phyloP scores from a whole-genome alignment of 2,888 invertebrate genomes.

The Cosmia pyralina region DNA sequence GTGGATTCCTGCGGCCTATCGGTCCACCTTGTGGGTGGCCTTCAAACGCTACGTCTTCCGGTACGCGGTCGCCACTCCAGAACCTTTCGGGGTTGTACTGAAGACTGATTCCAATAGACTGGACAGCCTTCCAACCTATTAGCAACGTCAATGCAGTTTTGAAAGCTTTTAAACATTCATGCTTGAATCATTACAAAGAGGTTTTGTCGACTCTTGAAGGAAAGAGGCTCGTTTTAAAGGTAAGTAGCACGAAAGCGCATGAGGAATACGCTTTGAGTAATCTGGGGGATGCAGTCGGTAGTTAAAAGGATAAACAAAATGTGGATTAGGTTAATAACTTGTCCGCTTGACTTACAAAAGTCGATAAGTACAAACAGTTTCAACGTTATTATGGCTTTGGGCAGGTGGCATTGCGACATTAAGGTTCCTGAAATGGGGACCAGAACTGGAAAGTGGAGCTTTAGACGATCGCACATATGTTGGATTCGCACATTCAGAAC shows the following conservation, averaged over 20 bases:
- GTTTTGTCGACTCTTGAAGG: neutral
- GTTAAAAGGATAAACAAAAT: conserved; percentile 28
- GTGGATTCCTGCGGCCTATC: too few species aligned
- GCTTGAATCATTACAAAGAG: neutral
- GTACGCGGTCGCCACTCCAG: too few species aligned
- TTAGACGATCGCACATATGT: neutral
- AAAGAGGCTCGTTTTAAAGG: conserved; percentile 4
- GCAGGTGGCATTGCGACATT: too few species aligned
- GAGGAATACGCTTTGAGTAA: conserved; percentile 2
- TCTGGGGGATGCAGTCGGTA: neutral
- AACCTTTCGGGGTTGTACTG: too few species aligned
- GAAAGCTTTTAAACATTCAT: too few species aligned
- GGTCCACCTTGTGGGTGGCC: too few species aligned
- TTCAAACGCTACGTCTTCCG: too few species aligned
- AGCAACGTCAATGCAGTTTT: too few species aligned
- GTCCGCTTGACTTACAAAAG: neutral
- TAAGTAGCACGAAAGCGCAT: conserved; percentile 17
- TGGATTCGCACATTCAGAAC: neutral
- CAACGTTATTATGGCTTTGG: too few species aligned
- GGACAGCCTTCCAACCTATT: too few species aligned
- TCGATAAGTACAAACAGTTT: neutral
- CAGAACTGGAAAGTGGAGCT: neutral
- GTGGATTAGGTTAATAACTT: conserved; percentile 42
- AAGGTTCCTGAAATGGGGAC: too few species aligned
- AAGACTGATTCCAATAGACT: too few species aligned